phyloP scores from a whole-genome alignment of 2,113 vertebrate genomes.

The Sebastes fasciatus region DNA sequence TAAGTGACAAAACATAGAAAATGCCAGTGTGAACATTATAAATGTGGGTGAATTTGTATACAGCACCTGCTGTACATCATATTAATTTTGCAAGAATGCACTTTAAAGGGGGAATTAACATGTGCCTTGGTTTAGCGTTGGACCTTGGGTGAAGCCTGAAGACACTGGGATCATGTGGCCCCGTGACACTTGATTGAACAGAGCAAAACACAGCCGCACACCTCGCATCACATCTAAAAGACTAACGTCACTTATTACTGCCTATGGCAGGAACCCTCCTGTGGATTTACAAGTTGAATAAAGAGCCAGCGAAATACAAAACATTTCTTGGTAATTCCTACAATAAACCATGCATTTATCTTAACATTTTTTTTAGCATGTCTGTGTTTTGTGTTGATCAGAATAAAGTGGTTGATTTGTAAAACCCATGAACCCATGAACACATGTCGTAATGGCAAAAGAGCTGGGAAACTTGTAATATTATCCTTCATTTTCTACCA shows the following conservation, averaged over 20 bases:
- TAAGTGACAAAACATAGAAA: slow-evolving; percentile 32
- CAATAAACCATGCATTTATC: slow-evolving; percentile 78
- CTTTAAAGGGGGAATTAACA: slow-evolving; percentile 61
- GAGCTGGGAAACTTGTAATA: not conserved
- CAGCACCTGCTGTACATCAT: slow-evolving; percentile 33
- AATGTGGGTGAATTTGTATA: slow-evolving; percentile 31
- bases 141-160: slow-evolving; percentile 40
- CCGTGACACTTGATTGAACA: slow-evolving; percentile 56
- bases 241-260: slow-evolving; percentile 53
- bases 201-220: slow-evolving; percentile 42
- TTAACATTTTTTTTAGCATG: slow-evolving; percentile 34
- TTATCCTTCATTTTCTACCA: not conserved
- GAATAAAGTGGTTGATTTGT: not conserved
- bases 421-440: not conserved
- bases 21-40: slow-evolving; percentile 29
- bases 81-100: slow-evolving; percentile 54
- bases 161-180: slow-evolving; percentile 42
- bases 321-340: slow-evolving; percentile 50
- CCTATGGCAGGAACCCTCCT: slow-evolving; percentile 62
- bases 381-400: slow-evolving; percentile 19
- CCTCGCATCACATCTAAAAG: slow-evolving; percentile 46
- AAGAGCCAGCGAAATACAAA: slow-evolving; percentile 70
- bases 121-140: slow-evolving; percentile 54
- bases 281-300: slow-evolving; percentile 83
- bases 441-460: not conserved